Conservation (phyloP, 2,113 vertebrate species). For the Grantiella picta region DNA sequence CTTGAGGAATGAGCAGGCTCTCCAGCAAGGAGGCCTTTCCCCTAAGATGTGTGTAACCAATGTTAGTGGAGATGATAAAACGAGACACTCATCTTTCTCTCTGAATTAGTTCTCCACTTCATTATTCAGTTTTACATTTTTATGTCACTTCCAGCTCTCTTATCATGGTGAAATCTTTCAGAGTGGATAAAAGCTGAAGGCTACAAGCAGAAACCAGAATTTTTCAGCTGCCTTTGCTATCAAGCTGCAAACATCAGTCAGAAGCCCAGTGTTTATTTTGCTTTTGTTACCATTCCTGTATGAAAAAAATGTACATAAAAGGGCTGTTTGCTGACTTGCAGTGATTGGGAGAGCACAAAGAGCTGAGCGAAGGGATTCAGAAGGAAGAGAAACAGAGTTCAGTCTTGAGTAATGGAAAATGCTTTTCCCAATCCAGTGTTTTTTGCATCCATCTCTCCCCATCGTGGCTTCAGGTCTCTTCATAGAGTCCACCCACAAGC, state of each 20-base stretch:
- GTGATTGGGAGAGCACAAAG: not conserved
- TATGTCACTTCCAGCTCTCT: conserved; percentile 1
- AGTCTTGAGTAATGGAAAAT: not conserved
- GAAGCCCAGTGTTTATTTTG: conserved; percentile 23
- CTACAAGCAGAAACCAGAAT: not conserved
- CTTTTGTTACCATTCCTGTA: conserved; percentile 21
- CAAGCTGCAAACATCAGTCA: conserved; percentile 12
- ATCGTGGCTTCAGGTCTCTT: not conserved
- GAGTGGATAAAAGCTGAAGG: not conserved
- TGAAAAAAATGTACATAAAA: conserved; percentile 22
- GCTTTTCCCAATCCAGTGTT: not conserved
- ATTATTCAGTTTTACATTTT: conserved; percentile 24
- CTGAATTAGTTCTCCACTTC: not conserved
- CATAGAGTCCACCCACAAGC: not conserved
- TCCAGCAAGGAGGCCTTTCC: not conserved
- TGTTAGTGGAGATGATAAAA: not conserved
- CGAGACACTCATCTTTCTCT: not conserved
- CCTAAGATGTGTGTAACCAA: rapidly evolving
- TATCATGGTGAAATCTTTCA: not conserved
- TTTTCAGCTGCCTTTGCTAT: conserved; percentile 32
- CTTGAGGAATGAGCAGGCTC: not conserved
- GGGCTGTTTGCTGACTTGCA: conserved; percentile 16
- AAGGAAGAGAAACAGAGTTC: not conserved
- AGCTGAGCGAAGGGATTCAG: not conserved
- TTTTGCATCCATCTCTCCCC: not conserved